Evolutionary conservation across 2,113 vertebrate species (phyloP), one percentile per base, ranked within the genome.

Genomic region (Butorides virescens): DNA sequence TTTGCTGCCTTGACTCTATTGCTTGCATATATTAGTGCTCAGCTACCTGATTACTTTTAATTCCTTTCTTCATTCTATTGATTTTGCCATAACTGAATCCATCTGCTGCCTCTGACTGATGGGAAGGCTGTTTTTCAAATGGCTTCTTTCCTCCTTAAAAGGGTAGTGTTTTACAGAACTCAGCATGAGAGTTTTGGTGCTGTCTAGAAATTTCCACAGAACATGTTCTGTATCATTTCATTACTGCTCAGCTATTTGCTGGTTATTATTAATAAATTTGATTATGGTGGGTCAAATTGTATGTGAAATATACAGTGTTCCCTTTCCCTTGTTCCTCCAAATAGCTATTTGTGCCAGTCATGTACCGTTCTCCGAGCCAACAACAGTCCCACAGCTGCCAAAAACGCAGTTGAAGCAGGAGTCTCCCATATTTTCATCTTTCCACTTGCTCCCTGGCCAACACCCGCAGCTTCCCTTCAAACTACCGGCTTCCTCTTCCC

Each of bases 151-250:
- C 78, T 76, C 56, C 50, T 92, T 92, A 65, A 91, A 82, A 58
- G 59, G 15, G 55, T 7, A 6, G 81, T 50, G 15, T 90, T 91
- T 90, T 91, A 87, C 47, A 95, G 70, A 95, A 70, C 94, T 93
- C 92, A 93, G 90, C 88, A 90, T 88, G 94, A 83, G 50, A 88
- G 37, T 89, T 94, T 93, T 91, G 66, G 67, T 96, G 76, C 80
- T 92, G 94, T 87, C 93, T 92, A 92, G 94, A 96, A 96, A 93
- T 95, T 96, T 97, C 95, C 96, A 95, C 62, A 82, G 79, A 94
- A 81, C 55, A 78, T 94, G 94, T 94, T 97, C 92, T 94, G 18
- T 93, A 93, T 95, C 76, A 88, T 97, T 95, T 96, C 92, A 96
- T 94, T 97, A 95, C 88, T 7, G 36, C 72, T 96, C 56, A 95